Evolutionary conservation across 2,113 vertebrate species (phyloP), one percentile per base, ranked within the genome.

Genomic region (Centropus unirufus): DNA sequence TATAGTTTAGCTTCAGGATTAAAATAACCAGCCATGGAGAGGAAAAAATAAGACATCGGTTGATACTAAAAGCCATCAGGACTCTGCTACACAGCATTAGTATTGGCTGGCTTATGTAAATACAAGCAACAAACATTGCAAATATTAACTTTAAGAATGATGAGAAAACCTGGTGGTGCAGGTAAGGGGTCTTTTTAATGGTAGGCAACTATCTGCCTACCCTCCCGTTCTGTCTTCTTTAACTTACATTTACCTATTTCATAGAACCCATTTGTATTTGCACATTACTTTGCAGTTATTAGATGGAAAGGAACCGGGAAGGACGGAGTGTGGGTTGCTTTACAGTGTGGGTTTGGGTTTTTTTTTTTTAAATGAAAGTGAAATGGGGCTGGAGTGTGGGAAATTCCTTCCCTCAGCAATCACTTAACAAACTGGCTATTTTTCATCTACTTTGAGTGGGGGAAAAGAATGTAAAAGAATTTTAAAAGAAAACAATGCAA

Each of bases 331-430:
- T 57, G 73, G 83, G 77, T 24, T 80, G n/a, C 3, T 36, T 87
- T 91, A 75, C 83, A 46, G 66, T 79, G 67, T 49, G 64, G 6
- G 1, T 12, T 20, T n/a, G 8, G 17, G 13, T 40, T 69, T 46
- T 46, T 23, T 73, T 83, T 64, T 82, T 87, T 49, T 52, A 44
- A 89, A 83, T 68, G 58, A 81, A 89, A 96, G 64, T 83, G 86
- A 96, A 92, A 79, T 58, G 57, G 69, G 46, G 14, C 62, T 93
- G 73, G 49, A 89, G 92, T 82, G 86, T 94, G 95, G 88, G 90
- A 97, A 96, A 94, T 92, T 93, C 73, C 46, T 83, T 93, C 85
- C 39, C 62, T 76, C 92, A 89, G 76, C 66, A 93, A 68, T 83
- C 82, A 87, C 73, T 96, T 83, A 57, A 73, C 54, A 83, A 90